Evolutionary conservation across 2,113 vertebrate genomes (phyloP).

Genomic region (Pseudopodoces humilis): DNA sequence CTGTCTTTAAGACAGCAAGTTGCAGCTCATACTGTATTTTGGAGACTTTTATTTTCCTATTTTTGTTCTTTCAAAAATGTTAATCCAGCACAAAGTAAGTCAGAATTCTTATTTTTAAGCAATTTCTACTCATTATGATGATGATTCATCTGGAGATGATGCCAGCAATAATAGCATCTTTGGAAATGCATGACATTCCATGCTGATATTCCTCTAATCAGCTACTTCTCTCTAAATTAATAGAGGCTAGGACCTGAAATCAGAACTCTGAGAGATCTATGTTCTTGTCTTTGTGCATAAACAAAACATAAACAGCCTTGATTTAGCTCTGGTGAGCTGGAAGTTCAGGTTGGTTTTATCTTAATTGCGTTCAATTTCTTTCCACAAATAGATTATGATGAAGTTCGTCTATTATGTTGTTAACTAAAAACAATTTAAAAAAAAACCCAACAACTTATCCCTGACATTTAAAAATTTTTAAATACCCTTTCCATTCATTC

Average conservation of each 20-base stretch:
- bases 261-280: neutral
- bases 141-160: neutral
- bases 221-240: neutral
- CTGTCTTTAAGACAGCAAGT: neutral
- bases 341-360: neutral
- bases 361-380: neutral
- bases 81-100: neutral
- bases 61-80: neutral
- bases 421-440: neutral
- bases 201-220: neutral
- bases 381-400: neutral
- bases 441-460: neutral
- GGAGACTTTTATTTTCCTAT: neutral
- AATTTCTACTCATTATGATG: neutral
- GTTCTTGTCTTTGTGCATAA: neutral
- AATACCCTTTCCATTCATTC: neutral
- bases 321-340: neutral
- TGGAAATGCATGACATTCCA: neutral
- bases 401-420: neutral
- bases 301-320: neutral
- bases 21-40: neutral
- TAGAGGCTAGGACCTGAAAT: neutral
- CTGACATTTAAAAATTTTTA: neutral
- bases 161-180: neutral
- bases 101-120: neutral